Evolutionary conservation across 2,888 invertebrate genomes (phyloP).

Genomic region (Heliconius hortense): DNA sequence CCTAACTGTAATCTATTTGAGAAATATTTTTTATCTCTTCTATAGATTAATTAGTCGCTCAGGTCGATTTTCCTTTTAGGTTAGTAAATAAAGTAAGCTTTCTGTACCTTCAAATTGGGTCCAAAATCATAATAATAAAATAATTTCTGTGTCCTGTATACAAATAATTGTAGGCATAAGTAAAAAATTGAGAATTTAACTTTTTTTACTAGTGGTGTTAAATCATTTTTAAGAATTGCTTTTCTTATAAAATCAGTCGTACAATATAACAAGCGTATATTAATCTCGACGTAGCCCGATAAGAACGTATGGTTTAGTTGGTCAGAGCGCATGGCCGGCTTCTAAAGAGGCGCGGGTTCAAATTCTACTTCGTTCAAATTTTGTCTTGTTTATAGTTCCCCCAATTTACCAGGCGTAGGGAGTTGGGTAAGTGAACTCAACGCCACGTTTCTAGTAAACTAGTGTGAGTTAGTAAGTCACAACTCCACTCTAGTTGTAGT

Average conservation of each 20-base stretch:
- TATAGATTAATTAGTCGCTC: slow-evolving; percentile 21
- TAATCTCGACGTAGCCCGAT: too few species aligned
- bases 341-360: too few species aligned
- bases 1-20: background rate
- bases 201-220: background rate
- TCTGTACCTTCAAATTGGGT: slow-evolving; percentile 6
- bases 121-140: background rate
- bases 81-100: slow-evolving; percentile 7
- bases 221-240: background rate
- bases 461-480: too few species aligned
- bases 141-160: background rate
- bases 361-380: too few species aligned
- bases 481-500: too few species aligned
- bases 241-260: background rate
- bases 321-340: too few species aligned
- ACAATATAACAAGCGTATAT: too few species aligned
- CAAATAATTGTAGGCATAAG: background rate
- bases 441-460: too few species aligned
- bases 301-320: too few species aligned
- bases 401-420: background rate
- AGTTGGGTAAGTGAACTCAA: background rate
- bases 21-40: slow-evolving; percentile 1
- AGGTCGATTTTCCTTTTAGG: slow-evolving; percentile 6
- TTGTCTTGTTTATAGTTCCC: too few species aligned
- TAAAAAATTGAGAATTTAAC: background rate